Conservation (phyloP, 2,888 invertebrate species). For the Tridacna crocea region DNA sequence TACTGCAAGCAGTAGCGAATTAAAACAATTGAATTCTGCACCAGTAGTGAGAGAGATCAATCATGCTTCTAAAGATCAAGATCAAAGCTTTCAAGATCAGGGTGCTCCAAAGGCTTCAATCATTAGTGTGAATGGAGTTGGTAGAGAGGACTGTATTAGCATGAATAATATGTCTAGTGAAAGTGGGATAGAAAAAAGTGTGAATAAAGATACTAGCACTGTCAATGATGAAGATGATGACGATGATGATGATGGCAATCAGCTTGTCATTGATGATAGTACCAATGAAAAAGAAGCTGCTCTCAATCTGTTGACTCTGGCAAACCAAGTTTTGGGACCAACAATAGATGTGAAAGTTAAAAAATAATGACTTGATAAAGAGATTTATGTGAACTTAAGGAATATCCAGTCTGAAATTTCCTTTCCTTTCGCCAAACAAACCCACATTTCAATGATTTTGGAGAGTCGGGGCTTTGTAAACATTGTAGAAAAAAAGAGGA, state of each 20-base stretch:
- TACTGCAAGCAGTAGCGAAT: constrained; percentile 13
- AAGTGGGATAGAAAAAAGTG: not conserved
- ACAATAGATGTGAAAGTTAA: too few relatives aligned
- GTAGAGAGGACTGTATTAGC: not conserved
- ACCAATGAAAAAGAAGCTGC: constrained; percentile 68
- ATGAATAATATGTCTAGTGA: not conserved
- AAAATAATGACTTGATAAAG: too few relatives aligned
- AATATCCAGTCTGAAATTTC: too few relatives aligned
- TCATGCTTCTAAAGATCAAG: not conserved
- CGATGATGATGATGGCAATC: constrained; percentile 37
- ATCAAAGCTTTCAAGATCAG: not conserved
- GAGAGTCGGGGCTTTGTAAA: too few relatives aligned
- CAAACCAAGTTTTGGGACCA: constrained; percentile 63
- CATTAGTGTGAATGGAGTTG: not conserved
- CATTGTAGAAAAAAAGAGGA: too few relatives aligned
- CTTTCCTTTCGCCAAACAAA: not conserved
- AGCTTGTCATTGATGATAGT: constrained; percentile 48
- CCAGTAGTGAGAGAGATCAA: constrained; percentile 21
- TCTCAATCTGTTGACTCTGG: constrained; percentile 68
- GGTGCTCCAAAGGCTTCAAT: not conserved
- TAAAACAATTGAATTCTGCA: not conserved
- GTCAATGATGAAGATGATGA: constrained; percentile 27
- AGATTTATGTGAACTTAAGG: too few relatives aligned
- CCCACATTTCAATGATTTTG: not conserved
- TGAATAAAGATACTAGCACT: constrained; percentile 29